A percentile compares a stretch with the other conserved stretches of the same genome.
Evolutionary conservation across 2,797 vertebrate species (phyloP).

Genomic region (Alca torda): DNA sequence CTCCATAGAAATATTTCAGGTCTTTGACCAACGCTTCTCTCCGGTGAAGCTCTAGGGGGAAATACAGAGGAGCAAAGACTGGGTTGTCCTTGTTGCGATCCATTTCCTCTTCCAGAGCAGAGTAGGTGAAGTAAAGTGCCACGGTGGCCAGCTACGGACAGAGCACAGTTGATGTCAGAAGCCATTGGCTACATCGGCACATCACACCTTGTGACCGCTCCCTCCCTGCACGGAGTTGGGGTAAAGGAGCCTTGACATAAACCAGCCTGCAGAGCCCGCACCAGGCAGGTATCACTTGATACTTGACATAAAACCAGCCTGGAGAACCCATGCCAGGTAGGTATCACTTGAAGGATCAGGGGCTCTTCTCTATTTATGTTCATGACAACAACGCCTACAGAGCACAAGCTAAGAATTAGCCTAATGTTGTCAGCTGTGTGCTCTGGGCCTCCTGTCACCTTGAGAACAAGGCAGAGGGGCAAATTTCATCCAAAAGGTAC

Average conservation of each 20-base stretch:
- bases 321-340: neutral
- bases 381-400: accelerated
- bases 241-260: neutral
- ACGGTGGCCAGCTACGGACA: slow-evolving; percentile 84
- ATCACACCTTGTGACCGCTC: neutral
- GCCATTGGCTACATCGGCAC: neutral
- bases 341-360: neutral
- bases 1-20: slow-evolving; percentile 90
- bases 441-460: neutral
- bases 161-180: neutral
- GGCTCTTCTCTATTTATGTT: neutral
- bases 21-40: slow-evolving; percentile 85
- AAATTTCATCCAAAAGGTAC: neutral
- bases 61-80: slow-evolving; percentile 90
- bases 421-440: neutral
- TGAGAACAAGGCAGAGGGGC: neutral
- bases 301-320: neutral
- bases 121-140: slow-evolving; percentile 93
- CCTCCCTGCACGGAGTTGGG: accelerated
- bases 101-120: slow-evolving; percentile 93
- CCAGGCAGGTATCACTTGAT: neutral
- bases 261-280: neutral
- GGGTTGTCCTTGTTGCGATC: slow-evolving; percentile 90
- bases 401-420: neutral
- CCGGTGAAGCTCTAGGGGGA: slow-evolving; percentile 91